Evolutionary conservation across 2,888 invertebrate species (phyloP).

Genomic region (Tetheella fluctuosa): DNA sequence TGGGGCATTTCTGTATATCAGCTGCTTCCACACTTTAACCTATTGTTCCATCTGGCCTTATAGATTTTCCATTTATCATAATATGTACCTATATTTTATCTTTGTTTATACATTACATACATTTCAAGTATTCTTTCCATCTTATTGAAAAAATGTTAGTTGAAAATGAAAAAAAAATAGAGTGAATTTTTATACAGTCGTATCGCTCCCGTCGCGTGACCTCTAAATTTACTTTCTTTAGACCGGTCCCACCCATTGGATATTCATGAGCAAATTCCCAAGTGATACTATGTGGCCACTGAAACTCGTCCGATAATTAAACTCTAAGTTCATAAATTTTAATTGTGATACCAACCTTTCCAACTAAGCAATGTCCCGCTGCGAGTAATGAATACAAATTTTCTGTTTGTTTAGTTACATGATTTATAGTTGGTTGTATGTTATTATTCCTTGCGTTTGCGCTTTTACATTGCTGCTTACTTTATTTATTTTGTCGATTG

Average conservation of each 20-base stretch:
- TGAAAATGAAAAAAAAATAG: too few species aligned
- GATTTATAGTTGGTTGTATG: constrained; percentile 16
- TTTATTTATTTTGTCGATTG: background rate
- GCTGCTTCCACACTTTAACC: too few species aligned
- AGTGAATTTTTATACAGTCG: background rate
- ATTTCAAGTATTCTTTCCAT: too few species aligned
- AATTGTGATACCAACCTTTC: constrained; percentile 40
- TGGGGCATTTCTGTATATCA: too few species aligned
- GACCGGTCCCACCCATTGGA: constrained; percentile 42
- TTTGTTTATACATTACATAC: too few species aligned
- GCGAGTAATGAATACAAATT: constrained; percentile 45
- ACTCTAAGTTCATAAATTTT: constrained; percentile 40
- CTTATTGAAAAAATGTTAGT: too few species aligned
- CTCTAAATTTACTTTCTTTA: constrained; percentile 21
- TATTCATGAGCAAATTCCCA: constrained; percentile 51
- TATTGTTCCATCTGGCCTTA: too few species aligned
- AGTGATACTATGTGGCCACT: constrained; percentile 37
- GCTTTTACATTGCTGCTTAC: background rate
- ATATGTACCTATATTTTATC: too few species aligned
- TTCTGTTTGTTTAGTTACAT: constrained; percentile 30
- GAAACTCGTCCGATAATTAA: constrained; percentile 19
- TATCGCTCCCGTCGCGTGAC: constrained; percentile 18
- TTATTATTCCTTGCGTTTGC: background rate
- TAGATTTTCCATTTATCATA: too few species aligned
- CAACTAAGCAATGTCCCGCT: constrained; percentile 35